phyloP scores from a whole-genome alignment of 2,888 invertebrate genomes.

The Caenorhabditis plicata region DNA sequence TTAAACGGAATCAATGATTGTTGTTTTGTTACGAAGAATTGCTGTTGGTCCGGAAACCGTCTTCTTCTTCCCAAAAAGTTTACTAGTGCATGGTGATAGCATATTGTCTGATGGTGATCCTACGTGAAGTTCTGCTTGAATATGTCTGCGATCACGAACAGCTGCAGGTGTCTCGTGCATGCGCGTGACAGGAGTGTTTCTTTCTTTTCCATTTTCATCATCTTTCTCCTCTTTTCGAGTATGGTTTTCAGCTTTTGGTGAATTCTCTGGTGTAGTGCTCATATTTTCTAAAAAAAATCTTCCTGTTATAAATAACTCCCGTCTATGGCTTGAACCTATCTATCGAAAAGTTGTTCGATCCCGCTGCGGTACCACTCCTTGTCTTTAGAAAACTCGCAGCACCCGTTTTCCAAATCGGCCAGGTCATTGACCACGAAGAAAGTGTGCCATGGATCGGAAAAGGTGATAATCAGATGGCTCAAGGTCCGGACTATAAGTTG shows the following conservation, averaged over 20 bases:
- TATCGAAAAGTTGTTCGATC: too few relatives aligned
- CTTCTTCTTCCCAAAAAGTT: constrained; percentile 37
- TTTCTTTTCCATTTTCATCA: neutral
- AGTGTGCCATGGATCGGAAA: too few relatives aligned
- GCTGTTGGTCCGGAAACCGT: constrained; percentile 40
- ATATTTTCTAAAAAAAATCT: neutral
- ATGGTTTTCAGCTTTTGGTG: too few relatives aligned
- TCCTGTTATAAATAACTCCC: neutral
- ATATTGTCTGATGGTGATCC: constrained; percentile 46
- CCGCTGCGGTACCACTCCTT: too few relatives aligned
- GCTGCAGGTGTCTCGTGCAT: constrained; percentile 44
- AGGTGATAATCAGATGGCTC: too few relatives aligned
- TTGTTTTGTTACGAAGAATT: constrained; percentile 46
- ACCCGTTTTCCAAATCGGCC: too few relatives aligned
- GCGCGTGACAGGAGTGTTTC: too few relatives aligned
- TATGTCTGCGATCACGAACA: constrained; percentile 41
- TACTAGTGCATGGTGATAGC: constrained; percentile 49
- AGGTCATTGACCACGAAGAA: too few relatives aligned
- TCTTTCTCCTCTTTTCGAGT: neutral
- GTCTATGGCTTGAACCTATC: too few relatives aligned
- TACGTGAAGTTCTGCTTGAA: constrained; percentile 35
- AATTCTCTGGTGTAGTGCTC: neutral
- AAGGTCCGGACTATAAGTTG: too few relatives aligned
- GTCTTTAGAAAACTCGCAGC: too few relatives aligned
- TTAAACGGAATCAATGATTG: constrained; percentile 47